Conservation (phyloP, 2,797 vertebrate genomes). For the Dryobates pubescens region DNA sequence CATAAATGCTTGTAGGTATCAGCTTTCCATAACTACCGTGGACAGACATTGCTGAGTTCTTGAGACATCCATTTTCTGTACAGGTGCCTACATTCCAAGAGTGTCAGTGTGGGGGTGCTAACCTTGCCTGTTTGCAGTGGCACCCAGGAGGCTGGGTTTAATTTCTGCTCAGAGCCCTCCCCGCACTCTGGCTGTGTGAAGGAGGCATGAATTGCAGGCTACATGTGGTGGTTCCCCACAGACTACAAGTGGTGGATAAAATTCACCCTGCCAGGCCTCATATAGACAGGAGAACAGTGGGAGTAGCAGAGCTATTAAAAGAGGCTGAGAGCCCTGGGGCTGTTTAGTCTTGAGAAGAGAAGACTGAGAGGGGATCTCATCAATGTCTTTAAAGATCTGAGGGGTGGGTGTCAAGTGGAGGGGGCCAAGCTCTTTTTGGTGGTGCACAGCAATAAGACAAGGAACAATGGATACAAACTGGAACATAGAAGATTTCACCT, state of each 20-base stretch:
- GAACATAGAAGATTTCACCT: too few relatives aligned
- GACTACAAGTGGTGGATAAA: background rate
- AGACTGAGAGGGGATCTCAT: too few relatives aligned
- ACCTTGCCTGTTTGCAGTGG: background rate
- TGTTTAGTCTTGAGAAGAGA: too few relatives aligned
- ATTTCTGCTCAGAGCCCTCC: background rate
- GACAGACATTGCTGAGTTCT: background rate
- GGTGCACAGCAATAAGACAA: too few relatives aligned
- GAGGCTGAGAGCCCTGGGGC: too few relatives aligned
- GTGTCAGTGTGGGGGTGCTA: background rate
- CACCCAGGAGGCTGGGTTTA: background rate
- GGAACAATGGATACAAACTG: too few relatives aligned
- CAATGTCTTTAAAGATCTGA: too few relatives aligned
- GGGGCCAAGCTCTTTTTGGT: too few relatives aligned
- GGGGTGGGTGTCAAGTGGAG: too few relatives aligned
- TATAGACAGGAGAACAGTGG: background rate
- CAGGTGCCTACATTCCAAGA: background rate
- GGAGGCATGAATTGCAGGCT: background rate
- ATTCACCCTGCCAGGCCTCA: background rate
- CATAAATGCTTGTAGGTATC: background rate
- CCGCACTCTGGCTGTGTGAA: background rate
- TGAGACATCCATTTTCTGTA: background rate
- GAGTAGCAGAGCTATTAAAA: background rate
- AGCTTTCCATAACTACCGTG: background rate
- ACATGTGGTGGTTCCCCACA: background rate